Evolutionary conservation across 2,888 invertebrate species (phyloP).

Genomic region (Venusia cambrica): DNA sequence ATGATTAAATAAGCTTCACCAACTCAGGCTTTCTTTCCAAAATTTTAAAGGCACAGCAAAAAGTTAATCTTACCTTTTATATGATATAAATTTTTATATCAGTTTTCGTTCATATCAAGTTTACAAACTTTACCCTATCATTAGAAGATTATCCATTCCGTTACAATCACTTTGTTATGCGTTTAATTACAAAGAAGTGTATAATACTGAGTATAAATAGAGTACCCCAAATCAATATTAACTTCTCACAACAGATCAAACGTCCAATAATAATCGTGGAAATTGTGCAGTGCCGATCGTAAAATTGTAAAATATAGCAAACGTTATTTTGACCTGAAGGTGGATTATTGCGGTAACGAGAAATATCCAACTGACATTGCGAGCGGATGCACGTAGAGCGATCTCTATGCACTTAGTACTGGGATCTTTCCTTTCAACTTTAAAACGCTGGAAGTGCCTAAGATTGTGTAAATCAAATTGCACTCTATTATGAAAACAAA

Average conservation of each 20-base stretch:
- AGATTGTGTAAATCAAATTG: constrained; percentile 21
- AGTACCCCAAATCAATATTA: constrained; percentile 15
- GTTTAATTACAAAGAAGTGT: too few species aligned
- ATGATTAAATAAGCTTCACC: too few species aligned
- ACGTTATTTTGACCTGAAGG: constrained; percentile 56
- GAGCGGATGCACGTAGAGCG: constrained; percentile 71
- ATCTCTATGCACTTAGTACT: constrained; percentile 74
- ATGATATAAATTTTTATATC: too few species aligned
- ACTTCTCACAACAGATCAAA: constrained; percentile 16
- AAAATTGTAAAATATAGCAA: constrained; percentile 65
- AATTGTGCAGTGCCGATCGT: constrained; percentile 32
- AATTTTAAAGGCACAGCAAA: neutral
- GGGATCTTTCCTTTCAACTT: constrained; percentile 32
- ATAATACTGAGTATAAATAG: neutral
- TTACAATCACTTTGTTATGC: too few species aligned
- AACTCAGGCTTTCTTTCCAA: too few species aligned
- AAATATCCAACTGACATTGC: constrained; percentile 74
- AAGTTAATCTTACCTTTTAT: too few species aligned
- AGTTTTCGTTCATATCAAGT: too few species aligned
- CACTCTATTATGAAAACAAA: constrained; percentile 22
- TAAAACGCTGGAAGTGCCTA: constrained; percentile 36
- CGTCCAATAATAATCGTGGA: constrained; percentile 22
- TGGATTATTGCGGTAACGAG: constrained; percentile 76
- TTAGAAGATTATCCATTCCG: too few species aligned
- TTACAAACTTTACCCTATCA: too few species aligned